Conservation (phyloP, 2,113 vertebrate genomes). For the Bufo gargarizans region DNA sequence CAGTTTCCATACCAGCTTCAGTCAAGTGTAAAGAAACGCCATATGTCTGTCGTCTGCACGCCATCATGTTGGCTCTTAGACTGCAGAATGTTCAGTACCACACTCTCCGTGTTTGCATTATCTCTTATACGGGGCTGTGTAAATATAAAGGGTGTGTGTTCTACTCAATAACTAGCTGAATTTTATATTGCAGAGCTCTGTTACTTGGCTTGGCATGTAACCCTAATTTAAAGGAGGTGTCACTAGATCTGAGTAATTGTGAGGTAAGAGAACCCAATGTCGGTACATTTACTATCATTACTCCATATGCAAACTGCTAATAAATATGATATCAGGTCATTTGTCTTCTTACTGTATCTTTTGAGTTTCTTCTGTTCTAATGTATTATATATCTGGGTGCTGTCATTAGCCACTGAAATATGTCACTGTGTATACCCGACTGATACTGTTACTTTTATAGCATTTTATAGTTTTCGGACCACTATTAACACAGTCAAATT, state of each 20-base stretch:
- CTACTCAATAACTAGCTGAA: background rate
- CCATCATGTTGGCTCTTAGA: background rate
- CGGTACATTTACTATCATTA: no score
- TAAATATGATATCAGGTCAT: background rate
- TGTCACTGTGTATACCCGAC: no score
- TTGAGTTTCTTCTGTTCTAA: no score
- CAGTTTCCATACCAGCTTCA: background rate
- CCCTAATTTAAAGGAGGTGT: conserved; percentile 87
- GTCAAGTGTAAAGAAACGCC: background rate
- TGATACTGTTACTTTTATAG: no score
- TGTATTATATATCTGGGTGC: no score
- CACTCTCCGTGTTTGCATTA: background rate
- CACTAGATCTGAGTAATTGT: conserved; percentile 94
- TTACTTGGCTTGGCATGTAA: conserved; percentile 94
- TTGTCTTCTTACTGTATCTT: background rate
- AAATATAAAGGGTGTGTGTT: background rate
- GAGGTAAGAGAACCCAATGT: conserved; percentile 79
- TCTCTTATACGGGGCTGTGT: background rate
- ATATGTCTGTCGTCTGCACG: background rate
- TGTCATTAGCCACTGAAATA: no score
- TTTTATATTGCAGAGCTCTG: conserved; percentile 80
- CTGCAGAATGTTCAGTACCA: background rate
- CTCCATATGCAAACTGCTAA: background rate
- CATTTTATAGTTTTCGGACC: no score
- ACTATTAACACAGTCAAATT: no score